Conservation (phyloP, 1,140 invertebrate genomes). For the Zophobas atratus region DNA sequence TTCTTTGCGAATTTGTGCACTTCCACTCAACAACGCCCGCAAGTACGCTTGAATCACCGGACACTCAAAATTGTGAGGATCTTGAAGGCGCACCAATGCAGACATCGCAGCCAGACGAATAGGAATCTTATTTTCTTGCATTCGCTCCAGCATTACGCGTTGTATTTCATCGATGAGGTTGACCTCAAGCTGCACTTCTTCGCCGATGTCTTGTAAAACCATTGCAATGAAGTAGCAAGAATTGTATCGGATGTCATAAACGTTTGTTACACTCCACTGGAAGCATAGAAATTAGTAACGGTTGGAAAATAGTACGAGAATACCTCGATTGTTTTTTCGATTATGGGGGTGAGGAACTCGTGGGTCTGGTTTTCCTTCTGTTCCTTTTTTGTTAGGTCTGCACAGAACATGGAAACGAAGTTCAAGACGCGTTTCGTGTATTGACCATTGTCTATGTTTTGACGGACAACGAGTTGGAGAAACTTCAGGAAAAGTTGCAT, state of each 20-base stretch:
- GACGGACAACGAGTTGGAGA: conserved; percentile 7
- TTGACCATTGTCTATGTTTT: conserved; percentile 32
- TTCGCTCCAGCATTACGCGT: conserved; percentile 73
- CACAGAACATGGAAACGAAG: conserved; percentile 55
- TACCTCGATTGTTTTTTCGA: conserved; percentile 51
- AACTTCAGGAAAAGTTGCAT: conserved; percentile 10
- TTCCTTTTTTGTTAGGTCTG: conserved; percentile 31
- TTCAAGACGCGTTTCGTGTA: conserved; percentile 46
- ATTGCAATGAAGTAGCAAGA: conserved; percentile 76
- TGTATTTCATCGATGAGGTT: conserved; percentile 75
- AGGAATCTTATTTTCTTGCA: conserved; percentile 70
- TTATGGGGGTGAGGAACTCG: conserved; percentile 51
- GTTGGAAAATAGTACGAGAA: too few relatives aligned
- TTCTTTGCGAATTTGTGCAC: conserved; percentile 69
- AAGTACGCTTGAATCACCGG: conserved; percentile 84
- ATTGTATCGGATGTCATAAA: conserved; percentile 72
- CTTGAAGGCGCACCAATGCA: conserved; percentile 86
- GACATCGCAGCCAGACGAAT: conserved; percentile 85
- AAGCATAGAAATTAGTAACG: conserved; percentile 14
- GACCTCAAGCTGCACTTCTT: conserved; percentile 76
- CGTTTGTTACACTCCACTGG: conserved; percentile 68
- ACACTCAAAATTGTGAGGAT: conserved; percentile 83
- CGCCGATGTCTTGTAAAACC: conserved; percentile 75
- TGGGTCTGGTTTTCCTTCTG: conserved; percentile 38
- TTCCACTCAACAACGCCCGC: conserved; percentile 86